A percentile compares a stretch with the other conserved stretches of the same genome.
These are phyloP conservation scores for Axis porcinus DNA, from an alignment of 2,113 vertebrate species.

Conservation along the genomic window DNA sequence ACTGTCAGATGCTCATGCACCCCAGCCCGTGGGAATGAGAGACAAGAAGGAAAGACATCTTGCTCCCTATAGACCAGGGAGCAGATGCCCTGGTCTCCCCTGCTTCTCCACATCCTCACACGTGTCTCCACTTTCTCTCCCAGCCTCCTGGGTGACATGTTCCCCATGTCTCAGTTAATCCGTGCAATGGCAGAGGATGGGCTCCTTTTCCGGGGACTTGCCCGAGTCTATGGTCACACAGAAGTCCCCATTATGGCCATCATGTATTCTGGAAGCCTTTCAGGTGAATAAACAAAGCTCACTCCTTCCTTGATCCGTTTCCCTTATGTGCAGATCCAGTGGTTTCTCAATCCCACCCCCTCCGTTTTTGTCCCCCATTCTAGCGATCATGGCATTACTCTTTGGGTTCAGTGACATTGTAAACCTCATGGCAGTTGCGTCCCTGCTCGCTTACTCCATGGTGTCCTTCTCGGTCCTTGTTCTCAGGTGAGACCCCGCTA, in stretches of 20 bases:
- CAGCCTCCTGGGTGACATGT: conserved; percentile 93
- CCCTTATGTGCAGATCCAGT: background rate
- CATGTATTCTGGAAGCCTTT: conserved; percentile 82
- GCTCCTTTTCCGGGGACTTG: conserved; percentile 90
- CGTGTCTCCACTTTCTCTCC: background rate
- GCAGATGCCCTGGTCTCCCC: background rate
- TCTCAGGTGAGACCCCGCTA: background rate
- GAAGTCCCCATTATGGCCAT: conserved; percentile 90
- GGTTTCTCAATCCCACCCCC: fast-evolving
- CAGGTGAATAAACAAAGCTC: conserved; percentile 76
- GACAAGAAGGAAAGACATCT: background rate
- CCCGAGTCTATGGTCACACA: conserved; percentile 81
- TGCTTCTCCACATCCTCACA: background rate
- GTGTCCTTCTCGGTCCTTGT: background rate
- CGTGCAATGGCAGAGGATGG: conserved; percentile 93
- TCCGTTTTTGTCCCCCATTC: background rate
- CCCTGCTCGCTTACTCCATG: background rate
- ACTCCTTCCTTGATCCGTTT: fast-evolving
- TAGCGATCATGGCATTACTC: background rate
- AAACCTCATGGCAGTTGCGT: background rate
- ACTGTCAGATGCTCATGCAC: background rate
- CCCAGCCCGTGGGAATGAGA: background rate
- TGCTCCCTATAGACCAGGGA: background rate
- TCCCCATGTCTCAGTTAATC: conserved; percentile 92
- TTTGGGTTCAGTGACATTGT: background rate